Conservation (phyloP, 2,113 vertebrate genomes). For the Crypturellus undulatus region DNA sequence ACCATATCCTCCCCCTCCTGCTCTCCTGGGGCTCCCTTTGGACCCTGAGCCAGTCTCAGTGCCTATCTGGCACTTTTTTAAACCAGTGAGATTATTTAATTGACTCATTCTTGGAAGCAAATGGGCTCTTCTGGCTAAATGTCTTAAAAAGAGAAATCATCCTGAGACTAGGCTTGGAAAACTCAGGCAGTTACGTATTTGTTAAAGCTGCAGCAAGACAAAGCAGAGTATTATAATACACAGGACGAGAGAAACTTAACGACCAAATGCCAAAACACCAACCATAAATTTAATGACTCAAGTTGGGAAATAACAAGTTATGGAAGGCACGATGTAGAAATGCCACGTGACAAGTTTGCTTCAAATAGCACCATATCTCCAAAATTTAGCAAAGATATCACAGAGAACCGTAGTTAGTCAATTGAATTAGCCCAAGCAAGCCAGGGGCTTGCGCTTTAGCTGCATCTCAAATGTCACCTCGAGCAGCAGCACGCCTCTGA, state of each 20-base stretch:
- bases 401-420: not conserved
- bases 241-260: not conserved
- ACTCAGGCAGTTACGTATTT: not conserved
- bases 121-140: conserved; percentile 3
- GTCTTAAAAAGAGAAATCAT: conserved; percentile 12
- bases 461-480: not conserved
- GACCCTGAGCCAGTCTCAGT: not conserved
- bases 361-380: not conserved
- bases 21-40: not conserved
- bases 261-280: not conserved
- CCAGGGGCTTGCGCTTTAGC: not conserved
- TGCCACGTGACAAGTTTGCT: not conserved
- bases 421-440: not conserved
- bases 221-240: not conserved
- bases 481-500: not conserved
- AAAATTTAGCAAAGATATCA: not conserved
- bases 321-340: not conserved
- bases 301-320: not conserved
- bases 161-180: conserved; percentile 15
- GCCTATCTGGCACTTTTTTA: not conserved
- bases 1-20: too few relatives aligned
- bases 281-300: not conserved
- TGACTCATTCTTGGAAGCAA: conserved; percentile 5
- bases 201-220: conserved; percentile 36
- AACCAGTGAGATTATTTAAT: conserved; percentile 3